A percentile compares a stretch with the other conserved stretches of the same genome.
Conservation (phyloP, 2,888 invertebrate species). For the Zaprionus obscuricornis region DNA sequence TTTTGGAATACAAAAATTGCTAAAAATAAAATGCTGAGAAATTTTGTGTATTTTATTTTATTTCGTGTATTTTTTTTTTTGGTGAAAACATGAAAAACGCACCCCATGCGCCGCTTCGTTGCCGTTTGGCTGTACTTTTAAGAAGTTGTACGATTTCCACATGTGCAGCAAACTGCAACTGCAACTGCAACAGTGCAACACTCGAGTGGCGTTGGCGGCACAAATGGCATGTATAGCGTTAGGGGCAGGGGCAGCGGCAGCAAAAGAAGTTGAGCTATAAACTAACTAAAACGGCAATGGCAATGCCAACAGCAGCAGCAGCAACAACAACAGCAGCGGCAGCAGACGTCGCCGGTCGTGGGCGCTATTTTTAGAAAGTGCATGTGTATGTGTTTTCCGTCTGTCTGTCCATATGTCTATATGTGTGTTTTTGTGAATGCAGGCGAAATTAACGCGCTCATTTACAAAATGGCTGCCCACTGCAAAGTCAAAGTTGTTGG, state of each 20-base stretch:
- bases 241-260: constrained; percentile 3
- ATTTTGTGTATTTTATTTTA: constrained; percentile 29
- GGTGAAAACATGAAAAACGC: constrained; percentile 63
- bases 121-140: constrained; percentile 58
- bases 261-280: constrained; percentile 9
- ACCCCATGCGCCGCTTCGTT: constrained; percentile 66
- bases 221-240: constrained; percentile 55
- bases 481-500: constrained; percentile 58
- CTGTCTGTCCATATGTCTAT: too few species aligned
- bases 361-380: constrained; percentile 68
- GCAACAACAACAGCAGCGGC: too few species aligned
- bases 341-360: constrained; percentile 46
- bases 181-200: constrained; percentile 55
- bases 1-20: constrained; percentile 66
- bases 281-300: constrained; percentile 19
- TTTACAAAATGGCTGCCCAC: constrained; percentile 56
- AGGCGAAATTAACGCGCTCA: constrained; percentile 58
- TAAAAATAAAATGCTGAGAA: constrained; percentile 58
- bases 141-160: constrained; percentile 52
- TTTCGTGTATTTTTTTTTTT: constrained; percentile 34
- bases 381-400: constrained; percentile 42
- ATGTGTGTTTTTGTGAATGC: constrained; percentile 30
- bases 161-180: constrained; percentile 71
- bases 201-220: constrained; percentile 76
- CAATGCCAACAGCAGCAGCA: too few species aligned